These are phyloP conservation scores for Rhinoderma darwinii DNA, from an alignment of 2,113 vertebrate genomes.

Conservation along the genomic window DNA sequence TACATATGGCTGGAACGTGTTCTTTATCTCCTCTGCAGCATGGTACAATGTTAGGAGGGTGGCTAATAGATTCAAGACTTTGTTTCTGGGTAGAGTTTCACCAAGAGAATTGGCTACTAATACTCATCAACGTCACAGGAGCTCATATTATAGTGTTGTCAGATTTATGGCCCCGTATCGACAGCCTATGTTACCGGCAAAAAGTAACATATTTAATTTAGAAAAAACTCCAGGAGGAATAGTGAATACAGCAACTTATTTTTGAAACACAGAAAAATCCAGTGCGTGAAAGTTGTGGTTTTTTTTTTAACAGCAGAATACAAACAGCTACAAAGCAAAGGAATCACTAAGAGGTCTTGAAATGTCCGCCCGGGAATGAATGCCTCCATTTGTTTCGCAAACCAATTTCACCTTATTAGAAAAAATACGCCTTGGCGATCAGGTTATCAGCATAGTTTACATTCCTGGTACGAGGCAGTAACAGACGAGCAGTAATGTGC, in stretches of 20 bases:
- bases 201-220: not conserved
- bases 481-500: not conserved
- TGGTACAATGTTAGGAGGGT: not conserved
- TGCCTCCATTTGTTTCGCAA: not conserved
- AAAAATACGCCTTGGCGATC: not conserved
- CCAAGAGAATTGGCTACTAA: too few species aligned
- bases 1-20: not conserved
- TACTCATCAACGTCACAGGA: not conserved
- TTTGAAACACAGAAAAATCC: not conserved
- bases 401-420: conserved; percentile 1
- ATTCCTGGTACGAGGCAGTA: conserved; percentile 34
- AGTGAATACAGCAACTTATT: not conserved
- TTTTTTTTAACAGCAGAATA: not conserved
- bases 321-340: not conserved
- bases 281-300: not conserved
- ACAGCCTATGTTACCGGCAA: not conserved
- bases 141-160: not conserved
- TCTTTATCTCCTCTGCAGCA: not conserved
- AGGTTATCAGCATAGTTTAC: conserved; percentile 12
- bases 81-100: too few species aligned
- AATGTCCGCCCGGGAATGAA: not conserved
- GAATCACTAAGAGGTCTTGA: not conserved
- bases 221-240: not conserved
- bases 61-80: not conserved
- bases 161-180: not conserved